A percentile compares a stretch with the other conserved stretches of the same genome.
Conservation (phyloP, 2,888 invertebrate species). For the Eumacrocentrus americanus region DNA sequence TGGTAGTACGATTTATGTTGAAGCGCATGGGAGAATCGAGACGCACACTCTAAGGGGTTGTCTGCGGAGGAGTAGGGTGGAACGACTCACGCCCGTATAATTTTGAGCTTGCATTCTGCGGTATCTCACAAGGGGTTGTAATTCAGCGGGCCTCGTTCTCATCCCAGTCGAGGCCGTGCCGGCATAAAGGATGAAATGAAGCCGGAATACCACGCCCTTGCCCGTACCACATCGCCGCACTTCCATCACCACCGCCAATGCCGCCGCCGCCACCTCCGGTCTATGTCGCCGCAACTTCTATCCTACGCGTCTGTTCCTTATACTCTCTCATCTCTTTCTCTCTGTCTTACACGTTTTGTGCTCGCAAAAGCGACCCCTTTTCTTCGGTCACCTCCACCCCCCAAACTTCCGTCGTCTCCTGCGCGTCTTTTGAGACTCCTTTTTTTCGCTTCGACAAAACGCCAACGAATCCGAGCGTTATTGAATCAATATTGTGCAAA, state of each 20-base stretch:
- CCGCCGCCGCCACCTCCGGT: conserved; percentile 37
- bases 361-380: background rate
- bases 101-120: conserved; percentile 59
- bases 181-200: conserved; percentile 57
- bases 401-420: background rate
- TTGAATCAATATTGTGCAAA: conserved; percentile 58
- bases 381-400: conserved; percentile 6
- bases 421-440: conserved; percentile 3
- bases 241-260: conserved; percentile 39
- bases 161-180: conserved; percentile 34
- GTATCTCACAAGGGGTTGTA: conserved; percentile 59
- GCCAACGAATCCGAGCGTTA: conserved; percentile 50
- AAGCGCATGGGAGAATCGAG: conserved; percentile 16
- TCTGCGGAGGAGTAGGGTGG: conserved; percentile 29
- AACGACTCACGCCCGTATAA: conserved; percentile 59
- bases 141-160: conserved; percentile 53
- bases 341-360: background rate
- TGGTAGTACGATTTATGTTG: conserved; percentile 12
- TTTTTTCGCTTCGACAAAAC: conserved; percentile 36
- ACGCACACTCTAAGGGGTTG: conserved; percentile 20
- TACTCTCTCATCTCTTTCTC: background rate
- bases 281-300: conserved; percentile 33
- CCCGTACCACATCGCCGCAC: conserved; percentile 35
- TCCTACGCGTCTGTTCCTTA: conserved; percentile 8
- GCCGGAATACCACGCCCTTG: conserved; percentile 55